phyloP scores from a whole-genome alignment of 2,888 invertebrate genomes.

The Ypsolopha scabrella region DNA sequence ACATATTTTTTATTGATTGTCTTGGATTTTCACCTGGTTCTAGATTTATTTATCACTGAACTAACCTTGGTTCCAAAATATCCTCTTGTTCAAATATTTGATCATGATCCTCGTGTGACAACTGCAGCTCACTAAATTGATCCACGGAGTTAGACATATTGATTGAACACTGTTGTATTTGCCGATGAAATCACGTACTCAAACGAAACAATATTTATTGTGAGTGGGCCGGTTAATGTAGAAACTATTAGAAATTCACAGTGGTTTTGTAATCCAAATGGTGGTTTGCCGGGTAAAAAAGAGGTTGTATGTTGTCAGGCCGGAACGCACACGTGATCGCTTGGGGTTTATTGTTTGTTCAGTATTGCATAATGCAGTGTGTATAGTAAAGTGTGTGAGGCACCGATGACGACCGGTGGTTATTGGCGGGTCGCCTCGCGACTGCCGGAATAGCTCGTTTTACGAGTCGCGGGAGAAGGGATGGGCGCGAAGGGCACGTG shows the following conservation, averaged over 20 bases:
- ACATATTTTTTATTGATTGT: too few relatives aligned
- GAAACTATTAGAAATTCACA: background rate
- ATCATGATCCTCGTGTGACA: slow-evolving; percentile 79
- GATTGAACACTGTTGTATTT: too few relatives aligned
- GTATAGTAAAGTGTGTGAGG: background rate
- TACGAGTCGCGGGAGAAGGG: slow-evolving; percentile 22
- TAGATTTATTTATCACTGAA: slow-evolving; percentile 7
- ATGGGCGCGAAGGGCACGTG: slow-evolving; percentile 45
- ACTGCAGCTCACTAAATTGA: slow-evolving; percentile 78
- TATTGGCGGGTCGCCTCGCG: background rate
- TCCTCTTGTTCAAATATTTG: slow-evolving; percentile 79
- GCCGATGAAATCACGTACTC: too few relatives aligned
- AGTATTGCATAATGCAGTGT: background rate
- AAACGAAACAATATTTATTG: too few relatives aligned
- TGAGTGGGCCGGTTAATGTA: background rate
- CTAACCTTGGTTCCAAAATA: slow-evolving; percentile 70
- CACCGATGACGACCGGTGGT: background rate
- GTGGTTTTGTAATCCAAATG: background rate
- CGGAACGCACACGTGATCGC: background rate
- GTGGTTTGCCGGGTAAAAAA: background rate
- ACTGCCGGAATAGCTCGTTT: background rate
- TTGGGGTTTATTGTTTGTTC: background rate
- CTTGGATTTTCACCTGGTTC: too few relatives aligned
- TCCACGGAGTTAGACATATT: slow-evolving; percentile 64
- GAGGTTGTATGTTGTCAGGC: too few relatives aligned